These are phyloP conservation scores for Neoitamus cyanurus DNA, from an alignment of 2,888 invertebrate genomes.

Conservation along the genomic window DNA sequence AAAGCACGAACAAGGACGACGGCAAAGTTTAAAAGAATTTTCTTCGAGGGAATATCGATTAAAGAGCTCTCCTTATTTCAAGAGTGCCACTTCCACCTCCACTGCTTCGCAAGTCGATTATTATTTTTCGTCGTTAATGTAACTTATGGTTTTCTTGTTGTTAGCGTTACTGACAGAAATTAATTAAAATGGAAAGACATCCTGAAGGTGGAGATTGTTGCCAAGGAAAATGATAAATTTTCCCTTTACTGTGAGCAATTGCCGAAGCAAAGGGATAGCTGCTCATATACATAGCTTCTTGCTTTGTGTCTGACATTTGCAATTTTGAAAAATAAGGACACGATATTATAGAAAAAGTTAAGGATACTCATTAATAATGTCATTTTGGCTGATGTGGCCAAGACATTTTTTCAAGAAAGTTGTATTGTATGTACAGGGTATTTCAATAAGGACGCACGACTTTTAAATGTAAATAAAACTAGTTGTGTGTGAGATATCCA, in stretches of 20 bases:
- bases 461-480: too few relatives aligned
- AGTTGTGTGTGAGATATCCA: too few relatives aligned
- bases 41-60: conserved; percentile 19
- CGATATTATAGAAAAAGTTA: neutral
- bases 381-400: neutral
- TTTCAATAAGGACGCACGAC: too few relatives aligned
- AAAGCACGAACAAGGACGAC: neutral
- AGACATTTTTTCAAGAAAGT: neutral
- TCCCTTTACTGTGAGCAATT: neutral
- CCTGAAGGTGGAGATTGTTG: neutral
- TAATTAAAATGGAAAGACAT: conserved; percentile 20
- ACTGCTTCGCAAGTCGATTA: conserved; percentile 28
- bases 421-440: too few relatives aligned
- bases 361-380: neutral
- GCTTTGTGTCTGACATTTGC: neutral
- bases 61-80: neutral
- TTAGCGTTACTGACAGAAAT: neutral
- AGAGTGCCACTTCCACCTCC: neutral
- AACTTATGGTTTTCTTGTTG: conserved; percentile 4
- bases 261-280: neutral
- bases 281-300: neutral
- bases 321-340: neutral
- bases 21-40: conserved; percentile 4
- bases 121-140: conserved; percentile 1
- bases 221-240: conserved; percentile 4